Evolutionary conservation across 1,140 invertebrate species (phyloP).

Genomic region (Brachionus rotundiformis): DNA sequence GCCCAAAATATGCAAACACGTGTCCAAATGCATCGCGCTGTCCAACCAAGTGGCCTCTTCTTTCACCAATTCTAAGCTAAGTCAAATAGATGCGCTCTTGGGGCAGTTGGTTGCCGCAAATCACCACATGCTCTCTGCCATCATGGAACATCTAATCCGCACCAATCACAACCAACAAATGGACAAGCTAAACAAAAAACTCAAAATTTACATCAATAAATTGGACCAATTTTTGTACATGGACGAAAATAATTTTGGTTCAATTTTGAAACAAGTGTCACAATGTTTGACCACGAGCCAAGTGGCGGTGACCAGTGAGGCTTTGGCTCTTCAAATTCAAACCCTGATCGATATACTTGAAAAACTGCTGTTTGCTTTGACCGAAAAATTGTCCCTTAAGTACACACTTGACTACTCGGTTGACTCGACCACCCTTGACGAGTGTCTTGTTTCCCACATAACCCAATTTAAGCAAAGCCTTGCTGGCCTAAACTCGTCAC

Average conservation of each 20-base stretch:
- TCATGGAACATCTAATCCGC: not conserved
- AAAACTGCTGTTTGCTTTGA: constrained; percentile 21
- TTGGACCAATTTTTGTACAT: not conserved
- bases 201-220: constrained; percentile 38
- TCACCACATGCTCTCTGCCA: not conserved
- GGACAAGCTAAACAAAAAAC: not conserved
- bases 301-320: not conserved
- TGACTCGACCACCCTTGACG: not conserved
- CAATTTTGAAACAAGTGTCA: not conserved
- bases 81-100: not conserved
- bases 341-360: constrained; percentile 20
- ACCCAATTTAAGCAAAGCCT: constrained; percentile 30
- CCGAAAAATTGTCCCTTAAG: constrained; percentile 21
- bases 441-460: constrained; percentile 29
- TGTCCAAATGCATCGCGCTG: not conserved
- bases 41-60: not conserved
- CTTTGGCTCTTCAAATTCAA: not conserved
- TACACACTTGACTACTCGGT: not conserved
- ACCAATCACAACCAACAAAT: not conserved
- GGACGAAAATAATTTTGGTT: not conserved
- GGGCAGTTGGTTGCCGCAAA: not conserved
- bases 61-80: not conserved
- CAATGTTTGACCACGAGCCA: not conserved
- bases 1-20: not conserved
- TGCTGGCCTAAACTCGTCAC: not conserved